Evolutionary conservation across 2,888 invertebrate genomes (phyloP), one percentile per base, ranked within the genome.

Genomic region (Macrosoma leucophasiata): DNA sequence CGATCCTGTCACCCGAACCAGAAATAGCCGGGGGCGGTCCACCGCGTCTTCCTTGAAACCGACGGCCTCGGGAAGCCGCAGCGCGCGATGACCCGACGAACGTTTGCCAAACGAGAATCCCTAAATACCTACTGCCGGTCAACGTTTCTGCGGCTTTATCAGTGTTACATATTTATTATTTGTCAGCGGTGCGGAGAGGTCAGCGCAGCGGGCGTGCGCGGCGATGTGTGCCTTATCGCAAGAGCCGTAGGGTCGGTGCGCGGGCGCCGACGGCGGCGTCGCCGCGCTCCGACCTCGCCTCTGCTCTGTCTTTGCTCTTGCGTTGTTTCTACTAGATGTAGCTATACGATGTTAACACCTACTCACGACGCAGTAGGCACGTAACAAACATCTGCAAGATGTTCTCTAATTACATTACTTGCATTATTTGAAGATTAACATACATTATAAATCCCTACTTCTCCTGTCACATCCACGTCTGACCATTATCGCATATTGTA

Each of bases 141-240:
- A 75, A 71, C 75, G 78, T 63, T 77, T 79, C 76, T 71, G 70
- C 68, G 70, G 66, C 62, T 73, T 79, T 82, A 82, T 82, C 82
- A 81, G 75, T 75, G 78, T 79, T 82, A 81, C 81, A 81, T 79
- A 81, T 81, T 82, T 81, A 81, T 81, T 79, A 78, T 77, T 78
- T 76, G 79, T 73, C 76, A 75, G 62, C 51, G 66, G n/a, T n/a
- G n/a, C n/a, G 35, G 58, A 57, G 62, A 67, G 74, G 73, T 78
- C 76, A 79, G 82, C 79, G 79, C 79, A 76, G 73, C 69, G 58
- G 43, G 75, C 63, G 74, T 54, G 63, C 72, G 71, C 55, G 62
- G 64, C 65, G 73, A 67, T 62, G 65, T 84, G 70, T 52, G 69
- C 73, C 73, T 81, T 82, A 82, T 81, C 77, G 56, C 62, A 64